phyloP scores from a whole-genome alignment of 2,888 invertebrate species.

The Phymatocera aterrima region DNA sequence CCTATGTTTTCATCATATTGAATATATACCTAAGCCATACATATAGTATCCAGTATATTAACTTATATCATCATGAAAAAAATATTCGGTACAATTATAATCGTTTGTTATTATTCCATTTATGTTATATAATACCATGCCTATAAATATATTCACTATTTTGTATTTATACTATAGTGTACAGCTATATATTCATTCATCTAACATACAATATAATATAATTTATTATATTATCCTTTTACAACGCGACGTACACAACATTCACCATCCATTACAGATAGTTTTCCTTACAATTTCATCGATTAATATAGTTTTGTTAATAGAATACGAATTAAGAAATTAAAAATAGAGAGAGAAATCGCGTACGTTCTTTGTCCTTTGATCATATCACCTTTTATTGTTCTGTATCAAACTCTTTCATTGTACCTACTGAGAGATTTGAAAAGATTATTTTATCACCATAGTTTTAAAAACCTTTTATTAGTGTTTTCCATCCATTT shows the following conservation, averaged over 20 bases:
- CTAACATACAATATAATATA: not conserved
- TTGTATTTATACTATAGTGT: not conserved
- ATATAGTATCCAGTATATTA: too few species aligned
- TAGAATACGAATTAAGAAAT: not conserved
- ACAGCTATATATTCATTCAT: conserved; percentile 12
- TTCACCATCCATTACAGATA: too few species aligned
- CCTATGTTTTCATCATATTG: too few species aligned
- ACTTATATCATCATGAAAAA: too few species aligned
- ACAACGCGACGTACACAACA: conserved; percentile 6
- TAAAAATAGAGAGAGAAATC: not conserved
- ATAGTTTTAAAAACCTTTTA: too few species aligned
- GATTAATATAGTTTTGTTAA: not conserved
- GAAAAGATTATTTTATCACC: too few species aligned
- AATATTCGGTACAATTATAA: too few species aligned
- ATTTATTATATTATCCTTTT: conserved; percentile 1
- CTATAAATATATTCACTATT: not conserved
- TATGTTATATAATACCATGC: not conserved
- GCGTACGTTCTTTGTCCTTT: not conserved
- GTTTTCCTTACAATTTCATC: conserved; percentile 8
- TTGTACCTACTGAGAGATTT: too few species aligned
- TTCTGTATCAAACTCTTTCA: not conserved
- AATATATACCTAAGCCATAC: too few species aligned
- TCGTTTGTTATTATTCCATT: not conserved
- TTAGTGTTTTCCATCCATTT: too few species aligned
- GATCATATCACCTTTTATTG: not conserved